A percentile compares a stretch with the other conserved stretches of the same genome.
phyloP scores from a whole-genome alignment of 1,140 invertebrate genomes.

The Glomeris maerens region DNA sequence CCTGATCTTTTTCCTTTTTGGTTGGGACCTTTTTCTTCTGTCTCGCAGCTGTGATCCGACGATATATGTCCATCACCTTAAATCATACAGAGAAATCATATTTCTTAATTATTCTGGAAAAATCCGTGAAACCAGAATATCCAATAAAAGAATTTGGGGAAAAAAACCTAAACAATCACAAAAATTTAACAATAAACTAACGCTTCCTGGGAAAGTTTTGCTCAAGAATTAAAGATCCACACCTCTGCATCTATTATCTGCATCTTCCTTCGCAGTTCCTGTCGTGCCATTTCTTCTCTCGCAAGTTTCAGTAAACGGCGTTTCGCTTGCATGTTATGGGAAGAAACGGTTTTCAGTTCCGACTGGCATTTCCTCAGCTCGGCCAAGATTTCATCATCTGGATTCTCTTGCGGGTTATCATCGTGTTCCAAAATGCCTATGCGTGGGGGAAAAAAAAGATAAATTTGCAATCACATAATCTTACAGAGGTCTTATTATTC shows the following conservation, averaged over 20 bases:
- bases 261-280: slow-evolving; percentile 52
- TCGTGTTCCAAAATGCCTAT: slow-evolving; percentile 9
- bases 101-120: background rate
- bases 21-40: slow-evolving; percentile 62
- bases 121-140: background rate
- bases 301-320: slow-evolving; percentile 43
- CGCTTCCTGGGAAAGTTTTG: too few species aligned
- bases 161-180: background rate
- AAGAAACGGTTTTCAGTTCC: slow-evolving; percentile 52
- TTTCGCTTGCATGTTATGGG: slow-evolving; percentile 51
- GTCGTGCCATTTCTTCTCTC: slow-evolving; percentile 46
- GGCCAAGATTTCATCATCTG: slow-evolving; percentile 64
- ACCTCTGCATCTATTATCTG: slow-evolving; percentile 53
- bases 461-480: slow-evolving; percentile 10
- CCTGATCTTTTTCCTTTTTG: slow-evolving; percentile 67
- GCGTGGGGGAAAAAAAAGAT: slow-evolving; percentile 2
- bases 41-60: slow-evolving; percentile 53
- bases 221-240: slow-evolving; percentile 2
- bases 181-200: too few species aligned
- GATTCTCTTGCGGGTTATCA: slow-evolving; percentile 7
- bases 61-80: slow-evolving; percentile 55
- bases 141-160: background rate
- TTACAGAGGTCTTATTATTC: background rate
- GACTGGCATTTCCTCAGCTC: slow-evolving; percentile 70
- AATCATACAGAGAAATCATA: slow-evolving; percentile 7